Base-by-base conservation (phyloP, 2,113 vertebrate genomes). In the Columbina picui region DNA sequence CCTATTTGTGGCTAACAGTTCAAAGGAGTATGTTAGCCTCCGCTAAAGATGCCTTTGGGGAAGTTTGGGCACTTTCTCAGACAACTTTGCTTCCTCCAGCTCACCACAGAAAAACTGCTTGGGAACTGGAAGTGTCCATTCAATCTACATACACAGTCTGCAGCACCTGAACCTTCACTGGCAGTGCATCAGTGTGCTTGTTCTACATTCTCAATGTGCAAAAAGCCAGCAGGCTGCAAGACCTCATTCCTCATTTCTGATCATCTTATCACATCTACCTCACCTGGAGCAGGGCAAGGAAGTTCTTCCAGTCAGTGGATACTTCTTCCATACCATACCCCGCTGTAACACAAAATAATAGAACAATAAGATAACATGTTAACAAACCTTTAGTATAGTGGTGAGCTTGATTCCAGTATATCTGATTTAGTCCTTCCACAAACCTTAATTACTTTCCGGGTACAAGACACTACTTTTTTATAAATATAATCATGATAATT, bases 181-280 rank as follows among this genome's bases (percentile, higher is more conserved):
- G 4, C 19, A 59, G 8, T 36, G 13, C 3, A 39, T 43, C 7
- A 7, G 2, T 25, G 9, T 21, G 6, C 6, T 34, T 1, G 1
- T n/a, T 84, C 36, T 76, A 14, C 17, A 29, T 36, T 92, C 15
- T 49, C 41, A 65, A 3, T 7, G 3, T 8, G 7, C 26, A 65
- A 26, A 47, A 77, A 60, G 11, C 4, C 11, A 34, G 1, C 4
- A 63, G 9, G 20, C 20, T 63, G 30, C 32, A 56, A 63, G 27
- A 56, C 25, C 6, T 50, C 18, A 30, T 56, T 70, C 25, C 6
- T 50, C 18, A 30, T 63, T 77, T 13, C 16, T 57, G 14, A 57
- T 43, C 17, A 27, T 34, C 6, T 59, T 69, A 56, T 10, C 32
- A 27, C 25, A 50, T 11, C 5, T 39, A 12, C 7, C 6, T 76